A percentile compares a stretch with the other conserved stretches of the same genome.
phyloP scores from a whole-genome alignment of 2,888 invertebrate genomes.

The Nomada hirtipes region DNA sequence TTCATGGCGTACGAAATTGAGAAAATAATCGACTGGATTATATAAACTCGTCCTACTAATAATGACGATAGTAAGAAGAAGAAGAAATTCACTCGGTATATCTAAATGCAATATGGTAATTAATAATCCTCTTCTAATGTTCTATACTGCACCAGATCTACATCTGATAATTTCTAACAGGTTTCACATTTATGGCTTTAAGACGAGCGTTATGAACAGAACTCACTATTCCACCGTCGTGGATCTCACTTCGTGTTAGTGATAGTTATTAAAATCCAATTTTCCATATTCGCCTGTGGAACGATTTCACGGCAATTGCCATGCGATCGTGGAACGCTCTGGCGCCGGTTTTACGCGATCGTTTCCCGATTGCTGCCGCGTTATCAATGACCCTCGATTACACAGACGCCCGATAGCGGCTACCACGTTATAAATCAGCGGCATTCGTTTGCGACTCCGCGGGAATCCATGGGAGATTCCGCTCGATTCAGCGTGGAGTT shows the following conservation, averaged over 20 bases:
- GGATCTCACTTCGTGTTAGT: constrained; percentile 11
- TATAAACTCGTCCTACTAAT: too few species aligned
- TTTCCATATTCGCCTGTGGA: constrained; percentile 36
- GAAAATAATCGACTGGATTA: too few species aligned
- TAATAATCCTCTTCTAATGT: too few species aligned
- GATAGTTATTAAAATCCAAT: constrained; percentile 47
- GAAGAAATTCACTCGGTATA: too few species aligned
- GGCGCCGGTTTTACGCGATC: constrained; percentile 73
- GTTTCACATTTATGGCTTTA: too few species aligned
- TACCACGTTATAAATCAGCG: constrained; percentile 68
- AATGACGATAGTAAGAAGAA: too few species aligned
- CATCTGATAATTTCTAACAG: neutral
- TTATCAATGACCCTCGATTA: constrained; percentile 78
- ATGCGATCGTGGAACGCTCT: constrained; percentile 27
- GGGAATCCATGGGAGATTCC: constrained; percentile 55
- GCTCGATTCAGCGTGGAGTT: constrained; percentile 58
- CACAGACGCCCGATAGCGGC: constrained; percentile 73
- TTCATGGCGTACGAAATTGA: neutral
- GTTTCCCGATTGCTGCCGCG: constrained; percentile 58
- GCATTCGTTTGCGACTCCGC: constrained; percentile 58
- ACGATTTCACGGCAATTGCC: constrained; percentile 62
- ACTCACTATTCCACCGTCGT: neutral
- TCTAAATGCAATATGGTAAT: too few species aligned
- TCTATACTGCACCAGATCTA: neutral
- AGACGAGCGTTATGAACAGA: neutral